A percentile compares a stretch with the other conserved stretches of the same genome.
Evolutionary conservation across 2,797 vertebrate genomes (phyloP).

Genomic region (Rhabdomys pumilio): DNA sequence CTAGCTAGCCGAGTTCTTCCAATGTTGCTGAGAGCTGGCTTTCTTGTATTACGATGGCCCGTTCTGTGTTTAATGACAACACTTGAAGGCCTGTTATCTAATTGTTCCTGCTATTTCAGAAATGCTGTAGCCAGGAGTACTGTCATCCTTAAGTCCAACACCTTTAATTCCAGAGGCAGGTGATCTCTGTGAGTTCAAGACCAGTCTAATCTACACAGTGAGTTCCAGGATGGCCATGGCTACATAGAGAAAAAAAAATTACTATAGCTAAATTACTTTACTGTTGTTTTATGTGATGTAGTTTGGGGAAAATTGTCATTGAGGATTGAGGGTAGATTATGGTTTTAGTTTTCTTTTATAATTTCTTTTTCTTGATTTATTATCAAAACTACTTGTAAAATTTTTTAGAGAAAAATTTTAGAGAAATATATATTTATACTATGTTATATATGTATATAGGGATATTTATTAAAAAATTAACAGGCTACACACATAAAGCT

Average conservation of each 20-base stretch:
- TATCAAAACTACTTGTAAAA: conserved; percentile 40
- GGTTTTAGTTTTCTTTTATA: conserved; percentile 31
- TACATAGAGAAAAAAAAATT: not conserved
- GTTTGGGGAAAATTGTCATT: not conserved
- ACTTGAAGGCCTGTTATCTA: not conserved
- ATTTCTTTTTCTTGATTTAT: conserved; percentile 52
- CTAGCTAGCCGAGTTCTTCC: conserved; percentile 1
- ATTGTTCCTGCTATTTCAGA: conserved; percentile 25
- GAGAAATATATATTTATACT: conserved; percentile 39
- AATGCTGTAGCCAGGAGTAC: not conserved
- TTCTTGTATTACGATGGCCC: conserved; percentile 15
- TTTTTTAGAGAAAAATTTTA: not conserved
- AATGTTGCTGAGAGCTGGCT: conserved; percentile 19
- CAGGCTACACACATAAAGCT: conserved; percentile 2
- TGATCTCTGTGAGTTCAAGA: not conserved
- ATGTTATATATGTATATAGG: not conserved
- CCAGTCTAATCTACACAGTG: not conserved
- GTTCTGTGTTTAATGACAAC: conserved; percentile 23
- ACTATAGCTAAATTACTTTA: conserved; percentile 24
- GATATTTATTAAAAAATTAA: conserved; percentile 17
- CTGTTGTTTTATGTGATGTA: not conserved
- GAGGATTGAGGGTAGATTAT: not conserved
- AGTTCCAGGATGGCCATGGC: not conserved
- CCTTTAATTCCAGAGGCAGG: not conserved
- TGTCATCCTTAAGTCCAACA: not conserved